Percentiles rank a stretch among this genome's conserved stretches.
Conservation (phyloP, 2,797 vertebrate species). For the Uromys caudimaculatus region DNA sequence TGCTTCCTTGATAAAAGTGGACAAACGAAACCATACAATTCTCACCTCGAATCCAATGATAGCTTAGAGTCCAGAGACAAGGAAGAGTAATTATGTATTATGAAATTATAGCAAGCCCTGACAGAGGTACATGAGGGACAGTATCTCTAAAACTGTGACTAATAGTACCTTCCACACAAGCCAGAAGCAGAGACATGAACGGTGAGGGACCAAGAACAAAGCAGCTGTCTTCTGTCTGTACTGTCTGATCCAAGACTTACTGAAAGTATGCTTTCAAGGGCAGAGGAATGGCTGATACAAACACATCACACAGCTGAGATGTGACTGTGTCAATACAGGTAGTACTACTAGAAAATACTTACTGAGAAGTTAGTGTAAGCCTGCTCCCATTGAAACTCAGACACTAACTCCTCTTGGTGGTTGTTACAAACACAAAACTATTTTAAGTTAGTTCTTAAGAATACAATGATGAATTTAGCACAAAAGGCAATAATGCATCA, state of each 20-base stretch:
- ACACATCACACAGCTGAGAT: neutral
- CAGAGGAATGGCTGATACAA: neutral
- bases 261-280: neutral
- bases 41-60: neutral
- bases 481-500: neutral
- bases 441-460: neutral
- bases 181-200: neutral
- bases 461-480: neutral
- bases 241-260: neutral
- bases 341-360: too few species aligned
- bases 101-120: neutral
- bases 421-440: rapidly evolving
- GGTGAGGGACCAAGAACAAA: neutral
- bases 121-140: neutral
- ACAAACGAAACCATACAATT: neutral
- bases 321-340: neutral
- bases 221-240: neutral
- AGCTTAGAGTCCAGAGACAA: neutral
- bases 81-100: neutral
- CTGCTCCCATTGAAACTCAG: neutral
- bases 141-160: neutral
- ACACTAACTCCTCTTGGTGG: neutral
- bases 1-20: neutral
- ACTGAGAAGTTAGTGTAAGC: neutral
- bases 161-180: too few species aligned